Evolutionary conservation across 2,888 invertebrate species (phyloP), one percentile per base, ranked within the genome.

Genomic region (Adelognathus sp.): DNA sequence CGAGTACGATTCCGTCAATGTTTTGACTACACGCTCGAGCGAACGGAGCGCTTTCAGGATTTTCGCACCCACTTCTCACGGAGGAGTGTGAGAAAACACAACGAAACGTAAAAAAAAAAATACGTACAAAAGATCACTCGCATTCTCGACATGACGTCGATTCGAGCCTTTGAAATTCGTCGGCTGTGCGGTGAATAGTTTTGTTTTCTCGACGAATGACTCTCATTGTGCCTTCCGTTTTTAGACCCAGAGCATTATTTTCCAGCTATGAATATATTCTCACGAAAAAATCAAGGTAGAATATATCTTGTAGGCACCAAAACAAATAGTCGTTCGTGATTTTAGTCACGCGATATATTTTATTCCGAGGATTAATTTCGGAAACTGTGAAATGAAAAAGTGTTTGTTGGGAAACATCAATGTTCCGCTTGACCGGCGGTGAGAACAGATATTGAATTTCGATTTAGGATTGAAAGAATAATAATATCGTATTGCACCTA

Each of bases 31-130:
- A 56, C 61, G 46, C 31, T 64, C 54, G 60, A 44, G 31, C 54
- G 66, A 39, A 67, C 54, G 41, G 54, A 27, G 36, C 9, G 60
- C 61, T 52, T n/a, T n/a, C 41, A 39, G 61, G 27, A 76, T 71
- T 76, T 71, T 72, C 50, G 36, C 46, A 54, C 60, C 54, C 64
- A 58, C 29, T 33, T 29, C 70, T 76, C 60, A 41, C 16, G 27
- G 1, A 16, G 41, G 24, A 1, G 29, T 16, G 21, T 29, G 44
- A 44, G 41, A 44, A 52, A 63, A 50, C n/a, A n/a, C n/a, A 9
- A 29, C 33, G 11, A 16, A 1, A 6, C 6, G 11, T 2, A 44
- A 21, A 31, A 31, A 56, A 9, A 54, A 18, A 31, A 2, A 18
- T 3, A 33, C n/a, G n/a, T 2, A 16, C 4, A 18, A 31, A n/a